phyloP scores from a whole-genome alignment of 2,113 vertebrate genomes.

The Pungitius pungitius region DNA sequence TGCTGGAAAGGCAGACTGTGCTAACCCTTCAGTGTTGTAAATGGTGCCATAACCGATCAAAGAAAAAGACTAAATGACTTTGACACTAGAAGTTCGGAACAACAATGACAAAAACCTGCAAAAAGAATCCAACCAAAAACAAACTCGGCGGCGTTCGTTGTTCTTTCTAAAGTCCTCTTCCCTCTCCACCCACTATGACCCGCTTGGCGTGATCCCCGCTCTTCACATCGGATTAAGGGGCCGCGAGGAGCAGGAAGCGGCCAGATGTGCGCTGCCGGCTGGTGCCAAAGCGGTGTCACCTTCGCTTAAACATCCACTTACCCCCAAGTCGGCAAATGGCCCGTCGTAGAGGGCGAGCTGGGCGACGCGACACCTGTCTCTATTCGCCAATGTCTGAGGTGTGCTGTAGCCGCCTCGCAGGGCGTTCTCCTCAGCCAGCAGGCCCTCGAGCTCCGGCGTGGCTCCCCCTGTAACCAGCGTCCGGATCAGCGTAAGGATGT shows the following conservation, averaged over 20 bases:
- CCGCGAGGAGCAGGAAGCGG: constrained; percentile 42
- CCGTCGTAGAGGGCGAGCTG: constrained; percentile 97
- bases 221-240: constrained; percentile 72
- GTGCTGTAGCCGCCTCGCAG: constrained; percentile 97
- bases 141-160: constrained; percentile 44
- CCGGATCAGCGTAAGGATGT: constrained; percentile 98
- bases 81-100: constrained; percentile 13
- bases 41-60: constrained; percentile 20
- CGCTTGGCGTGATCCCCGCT: constrained; percentile 61
- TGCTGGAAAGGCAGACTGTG: constrained; percentile 28
- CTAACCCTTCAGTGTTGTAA: constrained; percentile 29
- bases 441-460: constrained; percentile 95
- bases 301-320: constrained; percentile 80
- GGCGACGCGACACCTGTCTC: constrained; percentile 98
- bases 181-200: constrained; percentile 45
- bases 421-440: constrained; percentile 96
- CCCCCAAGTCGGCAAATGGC: constrained; percentile 98
- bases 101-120: constrained; percentile 39
- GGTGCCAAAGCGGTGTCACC: constrained; percentile 75
- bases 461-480: constrained; percentile 98
- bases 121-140: constrained; percentile 47
- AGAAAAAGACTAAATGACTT: constrained; percentile 14
- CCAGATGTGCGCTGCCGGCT: constrained; percentile 68
- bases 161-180: constrained; percentile 31
- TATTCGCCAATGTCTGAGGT: constrained; percentile 96